Evolutionary conservation across 2,888 invertebrate species (phyloP), one percentile per base, ranked within the genome.

Genomic region (Eupithecia dodoneata): DNA sequence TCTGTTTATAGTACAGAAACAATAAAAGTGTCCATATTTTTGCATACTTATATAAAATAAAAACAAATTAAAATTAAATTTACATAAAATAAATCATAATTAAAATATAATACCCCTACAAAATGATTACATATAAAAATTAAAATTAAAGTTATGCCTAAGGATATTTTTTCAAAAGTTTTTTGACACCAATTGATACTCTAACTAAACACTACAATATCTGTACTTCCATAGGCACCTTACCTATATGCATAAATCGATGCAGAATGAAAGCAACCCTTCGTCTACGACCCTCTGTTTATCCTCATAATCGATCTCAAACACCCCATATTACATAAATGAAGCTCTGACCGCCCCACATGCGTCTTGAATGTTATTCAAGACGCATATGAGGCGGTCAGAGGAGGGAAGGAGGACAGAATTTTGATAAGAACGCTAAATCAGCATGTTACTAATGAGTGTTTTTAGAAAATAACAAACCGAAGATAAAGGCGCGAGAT

Each of bases 261-360:
- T 13, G 30, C 2, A 18, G 69, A 47, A 47, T 45, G 10, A 70
- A 70, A 45, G 12, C 30, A 49, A 49, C 70, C 47, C 47, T 47
- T 70, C 70, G 47, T 5, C 18, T 6, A 47, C 70, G 9, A 69
- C 69, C 69, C 69, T 47, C 70, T 49, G 47, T 47, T 70, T 70
- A 49, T 70, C 70, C 45, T 13, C 70, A 10, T 44, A 41, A 69
- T 70, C 70, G 47, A 49, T 70, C 30, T 70, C 10, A 47, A 70
- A 70, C 70, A 70, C 47, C 70, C 70, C 47, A 49, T 70, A 49
- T 70, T 47, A 70, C 47, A 47, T 12, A 69, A 70, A 49, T 70
- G 70, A 70, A 30, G 18, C 47, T 45, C 12, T 18, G 7, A 18
- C n/a, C 15, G 10, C 44, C 45, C 18, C 10, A 65, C 13, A 44